Base-by-base conservation (phyloP, 1,140 invertebrate genomes). In the Eulimnadia texana region DNA sequence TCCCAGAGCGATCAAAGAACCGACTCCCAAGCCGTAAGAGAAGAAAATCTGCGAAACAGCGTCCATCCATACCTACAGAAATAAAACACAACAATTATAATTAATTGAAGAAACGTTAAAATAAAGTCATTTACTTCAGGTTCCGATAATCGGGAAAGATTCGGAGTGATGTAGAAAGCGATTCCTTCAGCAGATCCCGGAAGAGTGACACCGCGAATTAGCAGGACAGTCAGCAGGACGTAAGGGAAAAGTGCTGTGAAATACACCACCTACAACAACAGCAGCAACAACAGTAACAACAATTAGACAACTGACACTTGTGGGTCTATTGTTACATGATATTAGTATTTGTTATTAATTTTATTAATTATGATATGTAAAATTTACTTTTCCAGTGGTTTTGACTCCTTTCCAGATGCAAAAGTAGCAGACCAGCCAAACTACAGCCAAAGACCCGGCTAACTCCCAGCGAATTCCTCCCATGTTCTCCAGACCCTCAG, bases 401-500 rank as follows among this genome's bases (percentile, higher is more conserved):
- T 92, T 86, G 10, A 97, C 92, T 28, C 93, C 93, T 76, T 97
- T 96, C 89, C 92, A 96, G 70, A 97, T 95, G 70, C 92, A 95
- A 72, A 97, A 94, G 75, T 96, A 96, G 74, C 91, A 95, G 63
- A 94, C 75, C 49, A 95, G 82, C 93, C 93, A 97, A 0, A 91
- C 89, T 2, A 94, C 72, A 0, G 92, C 73, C 10, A 97, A 74
- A 2, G 90, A 93, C 11, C 87, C 85, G 1, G 91, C 92, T 51
- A 97, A 73, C 70, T 94, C 91, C 89, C 90, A 93, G 55, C 90
- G 80, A 65, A 95, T 81, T 60, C 76, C 78, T 22, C 91, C 91
- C 1, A 91, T 76, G 63, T 89, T 77, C 63, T 92, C 86, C 16
- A 93, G 83, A 1, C 90, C 90, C n/a, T 79, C 77, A 0, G 86